A percentile compares a stretch with the other conserved stretches of the same genome.
Evolutionary conservation across 2,797 vertebrate species (phyloP).

Genomic region (Platyrinchus mystaceus): DNA sequence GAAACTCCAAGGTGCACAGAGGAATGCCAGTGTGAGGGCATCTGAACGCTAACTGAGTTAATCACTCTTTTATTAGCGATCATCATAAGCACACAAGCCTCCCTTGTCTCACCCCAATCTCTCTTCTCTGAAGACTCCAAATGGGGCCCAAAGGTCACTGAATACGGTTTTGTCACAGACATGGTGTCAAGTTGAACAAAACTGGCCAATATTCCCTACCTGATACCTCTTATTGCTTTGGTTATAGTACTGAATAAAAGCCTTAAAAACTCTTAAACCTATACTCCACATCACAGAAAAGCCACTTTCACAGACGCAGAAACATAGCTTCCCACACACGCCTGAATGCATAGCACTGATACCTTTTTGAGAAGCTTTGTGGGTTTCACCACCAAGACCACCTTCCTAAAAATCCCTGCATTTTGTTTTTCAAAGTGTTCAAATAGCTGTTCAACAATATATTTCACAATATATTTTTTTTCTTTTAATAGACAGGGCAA

Average conservation of each 20-base stretch:
- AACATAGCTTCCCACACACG: not conserved
- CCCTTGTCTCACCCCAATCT: conserved; percentile 20
- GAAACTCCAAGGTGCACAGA: conserved; percentile 34
- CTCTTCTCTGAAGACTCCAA: conserved; percentile 10
- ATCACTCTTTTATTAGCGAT: conserved; percentile 87
- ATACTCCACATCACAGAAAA: conserved; percentile 51
- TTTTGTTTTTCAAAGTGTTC: conserved; percentile 15
- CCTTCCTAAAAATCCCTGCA: conserved; percentile 11
- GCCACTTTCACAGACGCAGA: conserved; percentile 14
- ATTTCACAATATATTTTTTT: not conserved
- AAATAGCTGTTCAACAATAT: not conserved
- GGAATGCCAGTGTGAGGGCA: conserved; percentile 74
- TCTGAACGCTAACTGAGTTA: conserved; percentile 91
- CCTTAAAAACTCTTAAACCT: conserved; percentile 56
- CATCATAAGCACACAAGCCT: conserved; percentile 88
- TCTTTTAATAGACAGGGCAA: not conserved
- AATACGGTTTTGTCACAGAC: conserved; percentile 26
- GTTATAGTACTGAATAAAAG: conserved; percentile 73
- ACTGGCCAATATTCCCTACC: conserved; percentile 79
- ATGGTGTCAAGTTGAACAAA: conserved; percentile 63
- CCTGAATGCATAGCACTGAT: not conserved
- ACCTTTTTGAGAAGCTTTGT: conserved; percentile 36
- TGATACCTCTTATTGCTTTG: conserved; percentile 76
- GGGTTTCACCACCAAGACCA: not conserved
- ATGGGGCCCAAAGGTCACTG: conserved; percentile 9